Conservation (phyloP, 1,140 invertebrate genomes). For the Brachionus paranguensis region DNA sequence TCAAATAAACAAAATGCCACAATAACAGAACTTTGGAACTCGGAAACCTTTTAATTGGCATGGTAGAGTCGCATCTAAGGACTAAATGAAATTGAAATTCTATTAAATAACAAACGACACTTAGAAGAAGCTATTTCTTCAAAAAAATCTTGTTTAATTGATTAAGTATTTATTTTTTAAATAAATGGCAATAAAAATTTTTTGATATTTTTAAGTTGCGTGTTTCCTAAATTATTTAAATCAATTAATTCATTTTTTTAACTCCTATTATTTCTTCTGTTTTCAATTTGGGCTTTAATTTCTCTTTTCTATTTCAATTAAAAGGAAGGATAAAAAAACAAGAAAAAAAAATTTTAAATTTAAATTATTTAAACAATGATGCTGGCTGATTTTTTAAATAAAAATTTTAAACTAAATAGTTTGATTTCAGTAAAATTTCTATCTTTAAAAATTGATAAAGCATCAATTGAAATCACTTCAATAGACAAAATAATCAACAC, state of each 20-base stretch:
- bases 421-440: no score
- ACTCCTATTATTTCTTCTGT: no score
- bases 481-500: no score
- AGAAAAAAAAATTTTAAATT: neutral
- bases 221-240: neutral
- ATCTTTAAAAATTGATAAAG: no score
- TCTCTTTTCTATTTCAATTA: neutral
- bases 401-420: no score
- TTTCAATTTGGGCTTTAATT: no score
- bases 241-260: neutral
- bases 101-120: no score
- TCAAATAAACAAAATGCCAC: neutral
- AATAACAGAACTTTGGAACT: neutral
- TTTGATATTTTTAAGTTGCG: neutral
- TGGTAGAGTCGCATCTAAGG: neutral
- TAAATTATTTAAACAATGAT: neutral
- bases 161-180: neutral
- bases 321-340: neutral
- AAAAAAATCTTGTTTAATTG: neutral
- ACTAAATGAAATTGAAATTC: neutral
- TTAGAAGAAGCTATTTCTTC: neutral
- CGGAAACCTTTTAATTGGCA: neutral
- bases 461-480: no score
- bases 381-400: no score
- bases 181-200: neutral